phyloP scores from a whole-genome alignment of 2,113 vertebrate species.

The Mus musculus region DNA sequence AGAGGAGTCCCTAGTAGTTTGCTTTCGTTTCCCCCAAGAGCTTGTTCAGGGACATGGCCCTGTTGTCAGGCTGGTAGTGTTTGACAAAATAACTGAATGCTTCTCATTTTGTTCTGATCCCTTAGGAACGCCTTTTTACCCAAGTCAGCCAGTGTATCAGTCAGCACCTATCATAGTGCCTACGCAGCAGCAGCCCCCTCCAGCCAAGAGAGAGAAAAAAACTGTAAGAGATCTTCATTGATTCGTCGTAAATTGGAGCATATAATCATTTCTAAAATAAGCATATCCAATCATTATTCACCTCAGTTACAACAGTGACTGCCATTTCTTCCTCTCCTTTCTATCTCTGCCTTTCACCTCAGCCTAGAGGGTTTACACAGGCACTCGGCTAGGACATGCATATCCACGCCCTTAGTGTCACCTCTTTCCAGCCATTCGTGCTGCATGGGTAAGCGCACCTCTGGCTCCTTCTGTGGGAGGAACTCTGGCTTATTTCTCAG shows the following conservation, averaged over 20 bases:
- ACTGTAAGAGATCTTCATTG: constrained; percentile 89
- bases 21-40: constrained; percentile 1
- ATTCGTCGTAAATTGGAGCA: background rate
- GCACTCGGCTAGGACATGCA: background rate
- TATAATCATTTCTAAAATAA: constrained; percentile 13
- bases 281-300: constrained; percentile 26
- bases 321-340: background rate
- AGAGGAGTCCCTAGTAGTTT: background rate
- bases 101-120: constrained; percentile 48
- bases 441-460: background rate
- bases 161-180: constrained; percentile 98
- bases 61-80: background rate
- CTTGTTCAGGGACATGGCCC: background rate
- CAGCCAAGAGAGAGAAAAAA: constrained; percentile 98
- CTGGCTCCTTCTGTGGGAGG: background rate
- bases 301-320: constrained; percentile 19
- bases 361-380: background rate
- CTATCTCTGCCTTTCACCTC: background rate
- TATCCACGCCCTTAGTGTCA: background rate
- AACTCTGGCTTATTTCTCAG: background rate
- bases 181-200: constrained; percentile 93
- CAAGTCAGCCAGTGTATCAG: constrained; percentile 95
- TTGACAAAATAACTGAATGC: constrained; percentile 25
- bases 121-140: constrained; percentile 93
- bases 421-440: background rate